A percentile compares a stretch with the other conserved stretches of the same genome.
These are phyloP conservation scores for Saturnia pavonia DNA, from an alignment of 2,888 invertebrate genomes.

Conservation along the genomic window DNA sequence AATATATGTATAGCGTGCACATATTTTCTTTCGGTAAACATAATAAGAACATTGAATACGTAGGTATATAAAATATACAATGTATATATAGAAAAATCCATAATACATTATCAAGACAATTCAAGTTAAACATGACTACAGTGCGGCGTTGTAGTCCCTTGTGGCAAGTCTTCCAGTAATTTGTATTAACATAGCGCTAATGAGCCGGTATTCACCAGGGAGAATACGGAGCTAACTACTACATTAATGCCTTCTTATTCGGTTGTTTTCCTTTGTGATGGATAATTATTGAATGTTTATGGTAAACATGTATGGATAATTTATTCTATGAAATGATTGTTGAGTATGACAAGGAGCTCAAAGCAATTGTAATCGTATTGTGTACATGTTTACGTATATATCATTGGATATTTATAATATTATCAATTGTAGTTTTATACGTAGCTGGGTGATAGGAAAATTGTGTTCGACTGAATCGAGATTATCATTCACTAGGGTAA, in stretches of 20 bases:
- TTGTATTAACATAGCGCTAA: conserved; percentile 78
- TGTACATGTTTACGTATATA: no score
- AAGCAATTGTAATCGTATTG: neutral
- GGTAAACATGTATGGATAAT: conserved; percentile 50
- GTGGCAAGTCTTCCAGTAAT: conserved; percentile 60
- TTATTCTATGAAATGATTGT: conserved; percentile 26
- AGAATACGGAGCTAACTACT: conserved; percentile 74
- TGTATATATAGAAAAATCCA: neutral
- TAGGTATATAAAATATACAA: neutral
- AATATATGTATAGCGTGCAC: no score
- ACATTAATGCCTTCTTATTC: conserved; percentile 78
- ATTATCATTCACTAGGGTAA: no score
- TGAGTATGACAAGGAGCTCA: neutral
- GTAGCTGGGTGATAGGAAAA: no score
- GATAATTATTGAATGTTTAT: conserved; percentile 63
- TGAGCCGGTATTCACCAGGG: conserved; percentile 76
- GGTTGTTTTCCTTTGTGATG: conserved; percentile 77
- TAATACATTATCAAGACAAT: conserved; percentile 56
- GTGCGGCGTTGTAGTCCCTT: conserved; percentile 38
- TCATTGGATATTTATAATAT: no score
- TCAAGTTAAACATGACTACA: conserved; percentile 68
- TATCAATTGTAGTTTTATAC: no score
- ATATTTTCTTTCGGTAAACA: no score
- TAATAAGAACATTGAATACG: no score
- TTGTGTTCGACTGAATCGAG: no score